A percentile compares a stretch with the other conserved stretches of the same genome.
Conservation (phyloP, 2,888 invertebrate species). For the Entomobrya proxima region DNA sequence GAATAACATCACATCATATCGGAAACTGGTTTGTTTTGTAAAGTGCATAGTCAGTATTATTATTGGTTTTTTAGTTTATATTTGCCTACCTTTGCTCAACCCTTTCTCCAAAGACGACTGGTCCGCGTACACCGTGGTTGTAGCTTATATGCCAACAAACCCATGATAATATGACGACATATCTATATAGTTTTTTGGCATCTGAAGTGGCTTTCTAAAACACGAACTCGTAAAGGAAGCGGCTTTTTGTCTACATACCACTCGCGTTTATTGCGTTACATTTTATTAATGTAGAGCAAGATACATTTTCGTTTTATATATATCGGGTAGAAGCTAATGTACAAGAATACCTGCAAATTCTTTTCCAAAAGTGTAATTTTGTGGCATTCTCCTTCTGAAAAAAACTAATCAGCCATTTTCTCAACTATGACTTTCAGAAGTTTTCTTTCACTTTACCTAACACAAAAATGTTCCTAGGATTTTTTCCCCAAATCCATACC, state of each 20-base stretch:
- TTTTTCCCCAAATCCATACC: background rate
- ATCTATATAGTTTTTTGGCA: constrained; percentile 47
- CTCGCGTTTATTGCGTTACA: background rate
- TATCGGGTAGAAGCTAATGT: background rate
- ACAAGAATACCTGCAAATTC: constrained; percentile 21
- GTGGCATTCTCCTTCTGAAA: constrained; percentile 2
- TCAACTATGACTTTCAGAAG: constrained; percentile 52
- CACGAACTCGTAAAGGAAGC: constrained; percentile 10
- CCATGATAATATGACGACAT: constrained; percentile 7
- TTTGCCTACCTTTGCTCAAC: too few species aligned
- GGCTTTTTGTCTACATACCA: background rate
- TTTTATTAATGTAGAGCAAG: constrained; percentile 2
- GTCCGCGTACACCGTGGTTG: too few species aligned
- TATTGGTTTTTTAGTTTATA: too few species aligned
- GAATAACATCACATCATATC: too few species aligned
- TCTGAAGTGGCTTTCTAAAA: constrained; percentile 32
- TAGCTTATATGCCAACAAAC: constrained; percentile 54
- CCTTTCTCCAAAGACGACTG: too few species aligned
- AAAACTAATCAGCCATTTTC: constrained; percentile 62
- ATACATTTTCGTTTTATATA: background rate
- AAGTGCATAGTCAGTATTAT: too few species aligned
- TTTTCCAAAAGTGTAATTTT: background rate
- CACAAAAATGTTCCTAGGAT: background rate
- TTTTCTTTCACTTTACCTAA: constrained; percentile 45
- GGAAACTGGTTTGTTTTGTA: too few species aligned